Evolutionary conservation across 2,888 invertebrate genomes (phyloP).

Genomic region (Noctua fimbriata): DNA sequence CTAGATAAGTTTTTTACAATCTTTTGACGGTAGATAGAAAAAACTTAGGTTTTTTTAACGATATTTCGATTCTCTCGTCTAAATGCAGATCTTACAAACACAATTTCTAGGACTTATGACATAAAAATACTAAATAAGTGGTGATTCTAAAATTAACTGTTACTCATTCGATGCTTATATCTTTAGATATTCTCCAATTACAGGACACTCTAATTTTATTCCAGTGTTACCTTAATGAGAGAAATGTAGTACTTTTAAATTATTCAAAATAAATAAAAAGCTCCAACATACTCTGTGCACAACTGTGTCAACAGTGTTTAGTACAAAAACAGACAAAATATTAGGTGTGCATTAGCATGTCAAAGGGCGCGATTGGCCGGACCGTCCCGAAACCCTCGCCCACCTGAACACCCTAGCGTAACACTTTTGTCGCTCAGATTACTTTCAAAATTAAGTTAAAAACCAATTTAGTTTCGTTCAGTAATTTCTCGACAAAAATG

Average conservation of each 20-base stretch:
- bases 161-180: neutral
- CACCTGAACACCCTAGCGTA: conserved; percentile 71
- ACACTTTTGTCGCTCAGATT: conserved; percentile 74
- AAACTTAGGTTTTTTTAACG: neutral
- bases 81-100: neutral
- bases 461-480: conserved; percentile 45
- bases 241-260: conserved; percentile 5
- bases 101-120: neutral
- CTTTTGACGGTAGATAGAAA: neutral
- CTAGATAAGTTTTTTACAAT: neutral
- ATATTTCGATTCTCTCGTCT: neutral
- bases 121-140: neutral
- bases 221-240: neutral
- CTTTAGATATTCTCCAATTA: neutral
- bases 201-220: neutral
- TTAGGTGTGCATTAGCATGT: conserved; percentile 82
- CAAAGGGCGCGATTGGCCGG: conserved; percentile 78
- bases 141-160: neutral
- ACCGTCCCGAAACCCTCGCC: conserved; percentile 68
- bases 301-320: conserved; percentile 68
- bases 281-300: conserved; percentile 33
- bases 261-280: conserved; percentile 21
- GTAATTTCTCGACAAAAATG: conserved; percentile 47
- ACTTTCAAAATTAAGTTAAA: conserved; percentile 65
- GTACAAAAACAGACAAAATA: conserved; percentile 73